These are phyloP conservation scores for Macropis europaea DNA, from an alignment of 2,888 invertebrate genomes.

Conservation along the genomic window DNA sequence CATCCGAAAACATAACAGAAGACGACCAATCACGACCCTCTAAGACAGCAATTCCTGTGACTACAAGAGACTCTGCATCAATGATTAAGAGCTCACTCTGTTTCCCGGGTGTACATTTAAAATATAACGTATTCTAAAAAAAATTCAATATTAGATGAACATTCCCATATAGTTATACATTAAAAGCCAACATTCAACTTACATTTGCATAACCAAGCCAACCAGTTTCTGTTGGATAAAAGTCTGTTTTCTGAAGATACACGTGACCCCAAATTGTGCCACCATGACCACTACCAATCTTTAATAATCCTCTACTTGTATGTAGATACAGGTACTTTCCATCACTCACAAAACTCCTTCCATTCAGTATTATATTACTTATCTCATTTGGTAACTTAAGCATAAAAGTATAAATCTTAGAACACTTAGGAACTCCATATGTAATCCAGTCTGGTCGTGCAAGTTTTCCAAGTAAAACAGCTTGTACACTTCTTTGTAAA, in stretches of 20 bases:
- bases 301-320: conserved; percentile 91
- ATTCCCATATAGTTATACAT: conserved; percentile 14
- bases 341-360: conserved; percentile 90
- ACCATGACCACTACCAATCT: conserved; percentile 97
- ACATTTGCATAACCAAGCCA: conserved; percentile 94
- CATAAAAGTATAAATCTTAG: conserved; percentile 86
- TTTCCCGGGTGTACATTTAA: conserved; percentile 82
- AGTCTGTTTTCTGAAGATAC: conserved; percentile 91
- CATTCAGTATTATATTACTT: conserved; percentile 79
- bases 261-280: conserved; percentile 96
- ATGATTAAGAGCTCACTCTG: conserved; percentile 77
- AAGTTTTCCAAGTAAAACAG: conserved; percentile 91
- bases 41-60: conserved; percentile 80
- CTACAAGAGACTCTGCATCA: conserved; percentile 80
- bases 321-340: conserved; percentile 94
- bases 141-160: conserved; percentile 9
- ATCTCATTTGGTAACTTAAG: conserved; percentile 81
- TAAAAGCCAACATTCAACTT: conserved; percentile 72
- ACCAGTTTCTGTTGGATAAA: conserved; percentile 89
- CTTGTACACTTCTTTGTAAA: conserved; percentile 93
- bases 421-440: conserved; percentile 91
- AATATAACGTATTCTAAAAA: conserved; percentile 88
- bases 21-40: conserved; percentile 78
- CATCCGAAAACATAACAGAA: conserved; percentile 87
- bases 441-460: conserved; percentile 93